Evolutionary conservation across 2,113 vertebrate species (phyloP).

Genomic region (Neodontobutis hainanensis): DNA sequence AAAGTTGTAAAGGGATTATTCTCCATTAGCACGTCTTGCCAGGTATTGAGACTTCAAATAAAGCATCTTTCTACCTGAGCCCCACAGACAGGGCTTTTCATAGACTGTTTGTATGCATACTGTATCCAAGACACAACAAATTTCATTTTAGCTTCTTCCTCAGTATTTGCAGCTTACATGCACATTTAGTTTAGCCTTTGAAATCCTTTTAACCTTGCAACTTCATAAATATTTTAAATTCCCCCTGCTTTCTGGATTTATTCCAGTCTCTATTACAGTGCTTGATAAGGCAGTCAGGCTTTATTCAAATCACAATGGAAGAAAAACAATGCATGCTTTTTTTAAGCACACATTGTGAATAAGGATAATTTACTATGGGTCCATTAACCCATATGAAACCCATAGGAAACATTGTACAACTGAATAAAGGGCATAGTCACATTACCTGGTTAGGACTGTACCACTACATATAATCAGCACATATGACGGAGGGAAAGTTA

Average conservation of each 20-base stretch:
- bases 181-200: constrained; percentile 8
- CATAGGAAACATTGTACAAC: not conserved
- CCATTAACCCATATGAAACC: not conserved
- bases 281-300: not conserved
- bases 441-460: no score
- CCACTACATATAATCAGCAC: no score
- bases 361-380: not conserved
- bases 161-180: constrained; percentile 8
- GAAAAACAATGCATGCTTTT: not conserved
- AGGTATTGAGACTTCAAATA: constrained; percentile 47
- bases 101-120: not conserved
- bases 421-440: no score
- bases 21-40: constrained; percentile 36
- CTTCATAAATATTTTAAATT: constrained; percentile 3
- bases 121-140: not conserved
- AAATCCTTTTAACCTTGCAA: not conserved
- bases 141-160: constrained; percentile 13
- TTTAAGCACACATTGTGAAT: not conserved
- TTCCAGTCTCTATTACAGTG: not conserved
- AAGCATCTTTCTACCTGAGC: constrained; percentile 22
- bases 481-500: no score
- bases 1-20: constrained; percentile 48
- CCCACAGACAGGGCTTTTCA: constrained; percentile 25
- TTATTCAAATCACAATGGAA: not conserved
- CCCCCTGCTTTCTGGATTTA: constrained; percentile 1